Evolutionary conservation across 2,797 vertebrate species (phyloP), one percentile per base, ranked within the genome.

Genomic region (Sebastes cheni): DNA sequence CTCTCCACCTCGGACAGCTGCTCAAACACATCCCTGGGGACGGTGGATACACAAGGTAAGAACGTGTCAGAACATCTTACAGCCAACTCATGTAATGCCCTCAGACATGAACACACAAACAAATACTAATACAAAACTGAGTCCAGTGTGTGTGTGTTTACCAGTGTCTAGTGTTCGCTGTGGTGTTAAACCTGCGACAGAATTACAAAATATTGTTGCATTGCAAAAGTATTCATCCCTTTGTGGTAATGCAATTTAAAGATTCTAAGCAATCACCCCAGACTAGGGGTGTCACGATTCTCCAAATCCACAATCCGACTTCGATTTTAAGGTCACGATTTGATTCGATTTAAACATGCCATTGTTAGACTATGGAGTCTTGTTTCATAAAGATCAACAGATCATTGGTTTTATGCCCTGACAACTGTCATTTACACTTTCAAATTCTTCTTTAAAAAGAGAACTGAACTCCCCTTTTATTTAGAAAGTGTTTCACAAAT

Each of bases 1-100:
- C 94, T 96, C 92, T 99, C 98, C 68, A 96, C 95, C 93, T 99
- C 99, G 22, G 97, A 95, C 85, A 99, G 95, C 91, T 99, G 98
- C 86, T 99, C 97, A 39, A 99, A 99, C 90, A 99, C 95, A 54
- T 99, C 98, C 91, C 99, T 99, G 90, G 67, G 18, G 56, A 84
- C 6, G 61, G n/a, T 22, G 22, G 22, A 46, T 46, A 42, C 25
- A 90, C 54, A 68, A 60, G 4, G 67, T 4, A 3, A 42, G 6
- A 30, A n/a, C 1, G 7, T 52, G 14, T 55, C 29, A 50, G 16
- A 64, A 23, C 3, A 3, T 29, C 16, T 22, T n/a, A 25, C 2
- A 20, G 18, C 8, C 25, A n/a, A 11, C 39, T 58, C 30, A 2
- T 22, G 20, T 42, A 55, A 32, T 25, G 25, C 9, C 22, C 11